A percentile compares a stretch with the other conserved stretches of the same genome.
These are phyloP conservation scores for Dendrolimus kikuchii DNA, from an alignment of 1,140 invertebrate species.

Conservation along the genomic window DNA sequence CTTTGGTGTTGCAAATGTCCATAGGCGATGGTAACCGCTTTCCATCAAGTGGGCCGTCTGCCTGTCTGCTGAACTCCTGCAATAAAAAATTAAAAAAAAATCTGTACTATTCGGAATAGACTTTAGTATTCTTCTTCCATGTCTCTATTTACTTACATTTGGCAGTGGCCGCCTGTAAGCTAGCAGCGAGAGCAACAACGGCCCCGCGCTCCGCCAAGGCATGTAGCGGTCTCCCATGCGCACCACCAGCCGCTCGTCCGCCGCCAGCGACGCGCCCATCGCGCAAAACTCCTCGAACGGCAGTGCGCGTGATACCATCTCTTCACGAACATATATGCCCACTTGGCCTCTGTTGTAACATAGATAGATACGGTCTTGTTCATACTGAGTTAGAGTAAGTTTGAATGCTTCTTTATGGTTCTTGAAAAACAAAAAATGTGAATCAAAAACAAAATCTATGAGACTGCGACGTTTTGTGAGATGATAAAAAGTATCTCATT, in stretches of 20 bases:
- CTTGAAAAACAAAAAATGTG: too few species aligned
- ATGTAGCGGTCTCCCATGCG: conserved; percentile 91
- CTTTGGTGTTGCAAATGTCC: too few species aligned
- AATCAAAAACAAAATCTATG: too few species aligned
- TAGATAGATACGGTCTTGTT: neutral
- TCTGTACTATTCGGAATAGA: neutral
- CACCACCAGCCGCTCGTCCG: conserved; percentile 90
- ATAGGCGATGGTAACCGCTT: too few species aligned
- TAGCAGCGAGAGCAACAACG: conserved; percentile 88
- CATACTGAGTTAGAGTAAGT: neutral
- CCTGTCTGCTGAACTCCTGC: too few species aligned
- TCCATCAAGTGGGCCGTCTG: too few species aligned
- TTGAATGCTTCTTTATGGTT: too few species aligned
- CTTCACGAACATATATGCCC: conserved; percentile 51
- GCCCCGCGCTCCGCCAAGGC: conserved; percentile 90
- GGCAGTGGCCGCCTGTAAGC: conserved; percentile 89
- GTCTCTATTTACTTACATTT: conserved; percentile 52
- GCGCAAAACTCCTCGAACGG: conserved; percentile 88
- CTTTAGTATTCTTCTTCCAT: too few species aligned
- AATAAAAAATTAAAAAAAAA: neutral
- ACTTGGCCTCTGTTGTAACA: conserved; percentile 40
- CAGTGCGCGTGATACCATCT: conserved; percentile 75
- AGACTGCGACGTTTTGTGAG: too few species aligned
- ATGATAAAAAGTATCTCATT: too few species aligned
- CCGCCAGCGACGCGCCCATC: conserved; percentile 81